Base-by-base conservation (phyloP, 1,140 invertebrate species). In the Euwallacea fornicatus region DNA sequence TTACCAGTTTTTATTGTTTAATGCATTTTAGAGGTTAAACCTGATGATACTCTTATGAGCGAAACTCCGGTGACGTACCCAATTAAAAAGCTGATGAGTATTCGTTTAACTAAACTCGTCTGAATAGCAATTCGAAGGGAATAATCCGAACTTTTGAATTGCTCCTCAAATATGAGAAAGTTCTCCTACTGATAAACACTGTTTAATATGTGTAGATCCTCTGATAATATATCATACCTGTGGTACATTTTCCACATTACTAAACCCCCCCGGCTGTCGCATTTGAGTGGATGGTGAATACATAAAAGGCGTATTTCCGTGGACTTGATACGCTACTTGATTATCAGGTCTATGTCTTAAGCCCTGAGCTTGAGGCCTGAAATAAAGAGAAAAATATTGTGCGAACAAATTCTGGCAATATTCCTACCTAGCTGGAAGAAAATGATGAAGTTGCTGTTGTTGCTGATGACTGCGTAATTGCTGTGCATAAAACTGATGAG, bases 281-380 rank as follows among this genome's bases (percentile, higher is more conserved):
- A 9, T 46, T 56, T 41, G 33, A 53, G 65, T 15, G 7, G 42
- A 42, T 10, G 65, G 42, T 11, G 65, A 56, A 21, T 47, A 16
- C 33, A 44, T 3, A 46, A 56, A 66, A 8, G 53, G 9, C 15
- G 56, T 66, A 44, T 66, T 62, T 11, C 73, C 71, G 60, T 78
- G 77, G 11, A 71, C 61, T 55, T 81, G 81, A 61, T 80, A 81
- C 69, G 78, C 79, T 8, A 73, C 21, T 65, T 83, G 81, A 47
- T 84, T 79, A 54, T 82, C 81, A 21, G 83, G 81, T 46, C 83
- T 80, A 11, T 74, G 67, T 4, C 82, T 82, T 43, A 87, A 74
- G 79, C 86, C 84, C 75, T 33, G 8, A 41, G 41, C 61, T 16
- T 63, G 61, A 7, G 61, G 43, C 15, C 61, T 63, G 42, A 46